Evolutionary conservation across 2,797 vertebrate genomes (phyloP), one percentile per base, ranked within the genome.

Genomic region (Lutjanus argentimaculatus): DNA sequence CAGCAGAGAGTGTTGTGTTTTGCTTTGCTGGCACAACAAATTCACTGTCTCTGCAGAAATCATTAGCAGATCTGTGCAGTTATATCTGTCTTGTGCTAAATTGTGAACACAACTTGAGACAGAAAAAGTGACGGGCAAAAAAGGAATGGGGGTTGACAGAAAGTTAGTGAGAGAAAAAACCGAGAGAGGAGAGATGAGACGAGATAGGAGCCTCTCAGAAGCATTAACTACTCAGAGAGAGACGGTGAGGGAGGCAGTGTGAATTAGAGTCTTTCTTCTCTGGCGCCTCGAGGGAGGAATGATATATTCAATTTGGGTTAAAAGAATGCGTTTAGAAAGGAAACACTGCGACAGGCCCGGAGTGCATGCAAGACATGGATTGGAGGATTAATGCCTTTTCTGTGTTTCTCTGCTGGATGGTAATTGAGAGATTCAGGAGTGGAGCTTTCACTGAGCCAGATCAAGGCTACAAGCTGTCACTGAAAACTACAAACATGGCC

Each of bases 281-380:
- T 63, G 77, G 79, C 3, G 79, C 89, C 91, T 88, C 64, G 7
- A 70, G 90, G 88, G 90, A 88, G 67, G 80, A 86, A 80, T 86
- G 83, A 92, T 91, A 87, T 84, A 92, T 92, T 92, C 63, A 80
- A 88, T 91, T 93, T 90, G 83, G 76, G 88, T 89, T 90, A 89
- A 94, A 92, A 93, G 83, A 92, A 87, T 81, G 75, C 1, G 49
- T 91, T 92, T 87, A 87, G 80, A 90, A 81, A 76, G 57, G 80
- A 91, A 84, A 86, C 58, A 80, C 63, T 87, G 72, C 2, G 15
- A 84, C 25, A 46, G 77, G 43, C 67, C 84, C 2, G 46, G 71
- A 67, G 83, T 75, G 66, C 75, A 82, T 51, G 74, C 67, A 10
- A 86, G 87, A 79, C 78, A 58, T 1, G 45, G 85, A 85, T 79